Evolutionary conservation across 2,113 vertebrate species (phyloP).

Genomic region (Coptodon rendalli): DNA sequence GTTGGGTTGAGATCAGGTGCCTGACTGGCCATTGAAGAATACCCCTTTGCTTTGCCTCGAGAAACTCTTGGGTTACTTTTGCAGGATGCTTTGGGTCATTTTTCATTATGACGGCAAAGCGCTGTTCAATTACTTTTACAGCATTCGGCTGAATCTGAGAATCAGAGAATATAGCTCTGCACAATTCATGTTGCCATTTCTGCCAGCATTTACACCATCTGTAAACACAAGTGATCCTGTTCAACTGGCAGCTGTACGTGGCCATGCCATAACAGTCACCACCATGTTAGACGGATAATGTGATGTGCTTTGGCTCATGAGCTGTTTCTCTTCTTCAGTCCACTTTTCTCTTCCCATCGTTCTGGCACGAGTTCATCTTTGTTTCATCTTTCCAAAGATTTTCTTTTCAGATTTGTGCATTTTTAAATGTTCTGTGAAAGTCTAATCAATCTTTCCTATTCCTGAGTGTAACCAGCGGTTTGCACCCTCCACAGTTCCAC

Average conservation of each 20-base stretch:
- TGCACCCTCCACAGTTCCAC: not conserved
- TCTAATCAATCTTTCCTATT: not conserved
- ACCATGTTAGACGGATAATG: not conserved
- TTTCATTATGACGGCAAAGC: not conserved
- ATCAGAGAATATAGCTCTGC: not conserved
- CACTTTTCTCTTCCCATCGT: not conserved
- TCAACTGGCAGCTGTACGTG: not conserved
- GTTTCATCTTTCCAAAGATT: not conserved
- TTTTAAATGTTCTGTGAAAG: not conserved
- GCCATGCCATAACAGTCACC: rapidly evolving
- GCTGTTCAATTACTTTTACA: not conserved
- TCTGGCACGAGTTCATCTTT: not conserved
- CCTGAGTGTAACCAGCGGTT: not conserved
- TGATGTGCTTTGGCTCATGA: not conserved
- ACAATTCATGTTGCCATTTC: no score
- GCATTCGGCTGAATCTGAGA: not conserved
- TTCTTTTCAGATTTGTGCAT: not conserved
- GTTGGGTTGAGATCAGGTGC: not conserved
- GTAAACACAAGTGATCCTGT: not conserved
- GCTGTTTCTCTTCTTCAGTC: not conserved
- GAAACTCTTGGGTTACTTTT: not conserved
- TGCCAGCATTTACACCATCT: not conserved
- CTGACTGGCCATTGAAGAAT: not conserved
- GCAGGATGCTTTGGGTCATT: not conserved
- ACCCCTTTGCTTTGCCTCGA: not conserved